These are phyloP conservation scores for Sebastes glaucus DNA, from an alignment of 2,797 vertebrate genomes.

Conservation along the genomic window DNA sequence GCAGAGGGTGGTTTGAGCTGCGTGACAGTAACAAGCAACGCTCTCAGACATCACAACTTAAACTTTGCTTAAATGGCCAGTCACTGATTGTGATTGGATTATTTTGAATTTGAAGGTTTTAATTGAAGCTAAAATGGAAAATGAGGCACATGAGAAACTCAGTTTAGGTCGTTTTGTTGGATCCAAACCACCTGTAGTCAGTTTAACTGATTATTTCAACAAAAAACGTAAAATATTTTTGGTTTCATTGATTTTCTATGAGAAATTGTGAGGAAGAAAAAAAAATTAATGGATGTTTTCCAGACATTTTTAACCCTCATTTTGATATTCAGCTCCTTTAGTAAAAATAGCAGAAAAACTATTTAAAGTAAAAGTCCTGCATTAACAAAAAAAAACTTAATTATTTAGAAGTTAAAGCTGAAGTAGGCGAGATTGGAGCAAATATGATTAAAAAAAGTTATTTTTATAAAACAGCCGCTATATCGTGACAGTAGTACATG, in stretches of 20 bases:
- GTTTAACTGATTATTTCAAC: background rate
- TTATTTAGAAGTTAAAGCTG: too few species aligned
- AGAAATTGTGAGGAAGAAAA: background rate
- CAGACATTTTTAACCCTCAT: background rate
- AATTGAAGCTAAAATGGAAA: background rate
- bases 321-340: background rate
- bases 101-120: background rate
- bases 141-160: background rate
- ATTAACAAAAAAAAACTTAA: background rate
- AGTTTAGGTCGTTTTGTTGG: background rate
- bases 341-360: background rate
- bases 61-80: background rate
- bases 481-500: too few species aligned
- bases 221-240: background rate
- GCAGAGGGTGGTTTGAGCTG: slow-evolving; percentile 30
- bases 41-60: background rate
- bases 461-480: too few species aligned
- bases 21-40: background rate
- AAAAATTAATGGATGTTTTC: background rate
- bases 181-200: too few species aligned
- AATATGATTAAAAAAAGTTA: too few species aligned
- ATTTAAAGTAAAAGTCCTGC: background rate
- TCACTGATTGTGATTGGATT: background rate
- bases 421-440: too few species aligned
- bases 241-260: background rate